Conservation (phyloP, 2,797 vertebrate genomes). For the Sardinella longiceps region DNA sequence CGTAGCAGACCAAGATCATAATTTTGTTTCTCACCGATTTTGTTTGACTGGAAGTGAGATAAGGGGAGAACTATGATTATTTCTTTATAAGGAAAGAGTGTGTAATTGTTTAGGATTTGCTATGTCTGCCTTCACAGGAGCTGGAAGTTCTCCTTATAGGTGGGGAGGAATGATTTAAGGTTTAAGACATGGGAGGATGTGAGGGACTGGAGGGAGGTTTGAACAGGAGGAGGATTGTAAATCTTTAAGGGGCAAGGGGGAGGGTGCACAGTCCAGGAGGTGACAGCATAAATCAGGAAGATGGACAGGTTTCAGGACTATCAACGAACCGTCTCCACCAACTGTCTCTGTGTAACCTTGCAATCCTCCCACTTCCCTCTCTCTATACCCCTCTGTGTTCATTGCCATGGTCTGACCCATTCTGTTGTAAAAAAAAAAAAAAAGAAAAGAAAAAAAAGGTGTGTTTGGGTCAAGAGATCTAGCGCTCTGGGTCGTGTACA, state of each 20-base stretch:
- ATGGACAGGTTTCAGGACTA: slow-evolving; percentile 13
- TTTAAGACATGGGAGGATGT: background rate
- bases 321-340: background rate
- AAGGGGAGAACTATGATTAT: background rate
- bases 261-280: background rate
- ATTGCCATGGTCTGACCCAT: slow-evolving; percentile 21
- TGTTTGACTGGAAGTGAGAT: background rate
- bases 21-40: background rate
- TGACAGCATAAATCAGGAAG: background rate
- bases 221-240: background rate
- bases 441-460: no score
- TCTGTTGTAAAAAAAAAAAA: slow-evolving; percentile 28
- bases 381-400: slow-evolving; percentile 26
- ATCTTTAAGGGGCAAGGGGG: background rate
- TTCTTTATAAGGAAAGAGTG: background rate
- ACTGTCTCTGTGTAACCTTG: slow-evolving; percentile 31
- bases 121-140: background rate
- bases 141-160: background rate
- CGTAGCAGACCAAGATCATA: background rate
- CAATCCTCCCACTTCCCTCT: slow-evolving; percentile 32
- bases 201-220: background rate
- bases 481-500: slow-evolving; percentile 68
- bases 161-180: background rate
- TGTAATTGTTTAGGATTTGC: background rate
- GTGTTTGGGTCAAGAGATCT: slow-evolving; percentile 44